These are phyloP conservation scores for Botia almorhae DNA, from an alignment of 2,797 vertebrate species.

Conservation along the genomic window DNA sequence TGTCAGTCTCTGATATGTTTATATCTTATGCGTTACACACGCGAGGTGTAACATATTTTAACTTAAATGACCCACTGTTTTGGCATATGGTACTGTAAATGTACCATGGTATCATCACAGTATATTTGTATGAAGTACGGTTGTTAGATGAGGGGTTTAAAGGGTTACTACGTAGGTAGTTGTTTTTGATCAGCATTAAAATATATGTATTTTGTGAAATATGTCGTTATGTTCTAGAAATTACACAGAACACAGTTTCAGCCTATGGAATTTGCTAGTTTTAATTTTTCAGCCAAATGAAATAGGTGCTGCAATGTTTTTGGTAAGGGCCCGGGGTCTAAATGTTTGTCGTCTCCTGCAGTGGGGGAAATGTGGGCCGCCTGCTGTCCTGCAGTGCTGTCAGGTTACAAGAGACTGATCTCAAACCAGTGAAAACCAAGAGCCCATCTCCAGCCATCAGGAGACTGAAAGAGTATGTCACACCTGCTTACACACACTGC, in stretches of 20 bases:
- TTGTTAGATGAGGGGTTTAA: neutral
- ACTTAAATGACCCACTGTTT: neutral
- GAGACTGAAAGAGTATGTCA: conserved; percentile 47
- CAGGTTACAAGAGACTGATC: conserved; percentile 57
- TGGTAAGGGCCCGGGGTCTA: neutral
- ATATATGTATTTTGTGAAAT: too few species aligned
- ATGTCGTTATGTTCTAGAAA: too few species aligned
- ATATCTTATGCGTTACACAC: too few species aligned
- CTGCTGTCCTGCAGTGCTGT: conserved; percentile 63
- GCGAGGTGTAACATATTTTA: neutral
- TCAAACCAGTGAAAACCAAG: conserved; percentile 13
- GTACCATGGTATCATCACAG: neutral
- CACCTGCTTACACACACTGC: neutral
- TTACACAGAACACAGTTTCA: neutral
- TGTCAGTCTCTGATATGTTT: too few species aligned
- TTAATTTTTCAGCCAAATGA: too few species aligned
- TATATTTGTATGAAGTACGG: neutral
- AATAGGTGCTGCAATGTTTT: neutral
- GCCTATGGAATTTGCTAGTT: too few species aligned
- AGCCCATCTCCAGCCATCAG: neutral
- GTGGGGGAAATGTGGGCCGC: conserved; percentile 54
- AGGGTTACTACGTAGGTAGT: too few species aligned
- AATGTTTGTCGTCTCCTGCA: conserved; percentile 34
- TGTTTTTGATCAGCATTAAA: too few species aligned
- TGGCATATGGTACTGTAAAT: neutral